Evolutionary conservation across 2,888 invertebrate genomes (phyloP).

Genomic region (Entomobrya proxima): DNA sequence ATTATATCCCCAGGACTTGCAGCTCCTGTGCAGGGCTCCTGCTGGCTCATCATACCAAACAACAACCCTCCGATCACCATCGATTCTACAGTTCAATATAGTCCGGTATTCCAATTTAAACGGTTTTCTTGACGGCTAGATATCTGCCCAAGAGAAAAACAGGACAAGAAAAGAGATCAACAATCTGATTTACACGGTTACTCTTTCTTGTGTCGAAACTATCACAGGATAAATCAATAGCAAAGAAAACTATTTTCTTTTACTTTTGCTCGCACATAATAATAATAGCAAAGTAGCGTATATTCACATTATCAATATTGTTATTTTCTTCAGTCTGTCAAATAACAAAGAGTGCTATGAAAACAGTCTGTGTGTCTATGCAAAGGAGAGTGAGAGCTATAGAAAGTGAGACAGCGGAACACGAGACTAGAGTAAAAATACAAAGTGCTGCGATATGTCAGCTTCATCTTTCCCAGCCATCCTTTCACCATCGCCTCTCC

Average conservation of each 20-base stretch:
- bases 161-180: too few species aligned
- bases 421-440: slow-evolving; percentile 30
- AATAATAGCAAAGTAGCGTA: background rate
- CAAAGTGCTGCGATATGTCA: background rate
- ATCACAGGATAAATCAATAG: too few species aligned
- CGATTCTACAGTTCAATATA: background rate
- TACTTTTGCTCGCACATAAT: background rate
- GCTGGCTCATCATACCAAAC: slow-evolving; percentile 9
- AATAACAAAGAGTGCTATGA: background rate
- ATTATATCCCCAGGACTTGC: background rate
- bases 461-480: background rate
- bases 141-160: background rate
- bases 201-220: too few species aligned
- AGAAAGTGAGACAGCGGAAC: background rate
- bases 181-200: background rate
- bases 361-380: background rate
- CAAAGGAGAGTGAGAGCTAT: background rate
- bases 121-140: too few species aligned
- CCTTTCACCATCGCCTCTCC: slow-evolving; percentile 37
- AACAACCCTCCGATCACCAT: background rate
- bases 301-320: background rate
- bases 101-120: too few species aligned
- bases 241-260: too few species aligned
- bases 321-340: background rate
- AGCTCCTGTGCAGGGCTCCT: background rate